Evolutionary conservation across 2,797 vertebrate genomes (phyloP), one percentile per base, ranked within the genome.

Genomic region (Vireo griseus): DNA sequence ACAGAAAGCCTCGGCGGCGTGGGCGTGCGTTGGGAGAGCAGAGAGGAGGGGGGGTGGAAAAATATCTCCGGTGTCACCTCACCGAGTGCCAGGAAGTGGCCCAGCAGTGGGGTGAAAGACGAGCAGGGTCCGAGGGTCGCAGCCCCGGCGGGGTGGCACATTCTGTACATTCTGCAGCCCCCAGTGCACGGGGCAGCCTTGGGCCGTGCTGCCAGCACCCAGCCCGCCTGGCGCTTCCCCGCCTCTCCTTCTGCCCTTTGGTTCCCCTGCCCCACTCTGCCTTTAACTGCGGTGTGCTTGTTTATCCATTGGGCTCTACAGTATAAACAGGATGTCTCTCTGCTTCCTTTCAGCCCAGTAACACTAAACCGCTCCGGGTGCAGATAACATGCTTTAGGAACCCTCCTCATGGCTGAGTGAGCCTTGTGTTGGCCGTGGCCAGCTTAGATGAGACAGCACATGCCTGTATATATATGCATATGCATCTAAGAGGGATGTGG

Each of bases 241-340:
- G 69, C 48, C 40, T 55, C 40, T 9, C 18, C 12, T 5, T 47
- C 21, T 71, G 44, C 65, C 22, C 33, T 33, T 59, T 26, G 57
- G 57, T 29, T 67, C 39, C 12, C 37, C 44, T 42, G 80, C 35
- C 59, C 31, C 4, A 0, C 62, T 22, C 24, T 16, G 14, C 67
- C 63, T 86, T 29, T 47, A 8, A 6, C 75, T 33, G 81, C 91
- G 85, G 79, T 91, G 54, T 65, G 10, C 82, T 95, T 94, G 88
- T 96, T 96, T 94, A 90, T 95, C 91, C 76, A 87, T 35, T 6
- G 54, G 86, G 88, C 90, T 92, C 88, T 92, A 6, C 83, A 85
- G 95, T 86, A 73, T 97, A 94, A 95, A 94, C 93, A 92, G 95
- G 97, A 97, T 92, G 80, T 96, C 69, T 96, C 79, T 94, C 42